phyloP scores from a whole-genome alignment of 2,113 vertebrate genomes.

The Ptilorrhoa leucosticta region DNA sequence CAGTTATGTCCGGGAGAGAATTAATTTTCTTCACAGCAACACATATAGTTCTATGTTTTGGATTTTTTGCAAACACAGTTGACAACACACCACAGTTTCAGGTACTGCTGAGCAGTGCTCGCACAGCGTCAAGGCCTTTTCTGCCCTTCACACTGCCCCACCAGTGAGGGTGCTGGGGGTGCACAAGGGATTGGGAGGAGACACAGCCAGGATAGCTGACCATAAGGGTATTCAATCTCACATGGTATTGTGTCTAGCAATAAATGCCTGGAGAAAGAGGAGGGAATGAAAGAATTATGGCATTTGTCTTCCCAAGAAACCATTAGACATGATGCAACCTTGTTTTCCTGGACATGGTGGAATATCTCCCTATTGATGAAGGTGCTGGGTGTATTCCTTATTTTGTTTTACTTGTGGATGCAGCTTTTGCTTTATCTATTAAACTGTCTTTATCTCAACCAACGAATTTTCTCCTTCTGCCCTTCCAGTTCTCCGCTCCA shows the following conservation, averaged over 20 bases:
- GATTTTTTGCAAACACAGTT: not conserved
- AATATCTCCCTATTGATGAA: not conserved
- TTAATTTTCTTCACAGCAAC: not conserved
- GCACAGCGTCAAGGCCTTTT: not conserved
- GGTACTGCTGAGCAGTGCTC: not conserved
- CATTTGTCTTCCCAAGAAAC: not conserved
- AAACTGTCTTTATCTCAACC: not conserved
- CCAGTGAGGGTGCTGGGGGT: accelerated
- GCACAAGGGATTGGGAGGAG: accelerated
- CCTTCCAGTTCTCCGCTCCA: not conserved
- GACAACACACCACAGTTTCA: not conserved
- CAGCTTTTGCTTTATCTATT: not conserved
- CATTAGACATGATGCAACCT: accelerated
- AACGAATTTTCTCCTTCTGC: not conserved
- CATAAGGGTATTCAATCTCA: not conserved
- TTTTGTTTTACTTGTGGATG: not conserved
- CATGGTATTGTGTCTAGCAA: not conserved
- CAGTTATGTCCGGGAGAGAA: not conserved
- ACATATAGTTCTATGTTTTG: not conserved
- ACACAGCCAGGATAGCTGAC: not conserved
- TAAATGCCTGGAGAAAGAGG: not conserved
- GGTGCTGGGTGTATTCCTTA: not conserved
- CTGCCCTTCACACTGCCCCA: accelerated
- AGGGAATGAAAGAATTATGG: accelerated
- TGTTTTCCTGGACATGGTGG: not conserved